A percentile compares a stretch with the other conserved stretches of the same genome.
Evolutionary conservation across 2,113 vertebrate species (phyloP).

Genomic region (Platysteira castanea): DNA sequence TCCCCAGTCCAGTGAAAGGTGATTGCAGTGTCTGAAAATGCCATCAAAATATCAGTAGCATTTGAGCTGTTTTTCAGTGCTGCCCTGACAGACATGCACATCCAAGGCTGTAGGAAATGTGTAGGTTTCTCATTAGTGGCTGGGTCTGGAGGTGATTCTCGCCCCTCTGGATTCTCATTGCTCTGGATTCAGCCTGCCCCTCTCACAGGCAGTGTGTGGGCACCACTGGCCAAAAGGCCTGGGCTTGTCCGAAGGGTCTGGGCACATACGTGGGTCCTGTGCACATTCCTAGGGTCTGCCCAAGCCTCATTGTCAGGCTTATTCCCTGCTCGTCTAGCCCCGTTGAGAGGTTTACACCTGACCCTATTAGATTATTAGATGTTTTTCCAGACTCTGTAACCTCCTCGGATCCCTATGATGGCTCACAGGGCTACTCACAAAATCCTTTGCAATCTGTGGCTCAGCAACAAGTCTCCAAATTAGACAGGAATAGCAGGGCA

Average conservation of each 20-base stretch:
- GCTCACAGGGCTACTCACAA: not conserved
- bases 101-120: not conserved
- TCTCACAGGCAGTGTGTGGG: not conserved
- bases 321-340: not conserved
- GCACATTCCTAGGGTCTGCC: not conserved
- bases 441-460: not conserved
- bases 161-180: not conserved
- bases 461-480: not conserved
- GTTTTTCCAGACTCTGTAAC: not conserved
- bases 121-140: not conserved
- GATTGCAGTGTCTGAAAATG: not conserved
- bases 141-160: not conserved
- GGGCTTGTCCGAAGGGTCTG: not conserved
- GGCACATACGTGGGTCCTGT: accelerated
- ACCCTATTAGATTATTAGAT: not conserved
- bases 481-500: not conserved
- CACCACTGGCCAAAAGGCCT: not conserved
- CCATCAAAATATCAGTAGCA: not conserved
- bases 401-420: accelerated
- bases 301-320: not conserved
- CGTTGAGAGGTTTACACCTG: not conserved
- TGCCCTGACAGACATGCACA: not conserved
- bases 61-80: not conserved
- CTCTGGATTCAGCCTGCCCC: not conserved
- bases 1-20: not conserved